Percentiles rank a stretch among this genome's conserved stretches.
These are phyloP conservation scores for Pantherophis alleghaniensis DNA, from an alignment of 2,797 vertebrate species.

Conservation along the genomic window DNA sequence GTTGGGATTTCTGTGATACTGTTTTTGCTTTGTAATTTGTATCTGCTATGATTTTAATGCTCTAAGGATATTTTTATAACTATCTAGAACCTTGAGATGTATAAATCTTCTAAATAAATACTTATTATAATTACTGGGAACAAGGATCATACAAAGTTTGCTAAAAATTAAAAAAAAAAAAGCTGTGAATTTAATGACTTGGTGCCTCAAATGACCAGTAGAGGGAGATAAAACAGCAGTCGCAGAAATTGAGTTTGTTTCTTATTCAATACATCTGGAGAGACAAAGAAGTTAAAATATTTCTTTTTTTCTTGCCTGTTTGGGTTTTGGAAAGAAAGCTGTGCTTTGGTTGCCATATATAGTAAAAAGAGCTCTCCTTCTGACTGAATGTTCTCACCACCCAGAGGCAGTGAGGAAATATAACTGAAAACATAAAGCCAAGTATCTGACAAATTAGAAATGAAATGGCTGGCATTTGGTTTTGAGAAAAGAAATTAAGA, in stretches of 20 bases:
- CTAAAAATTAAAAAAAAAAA: not conserved
- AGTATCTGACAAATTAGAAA: not conserved
- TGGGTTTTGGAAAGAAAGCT: not conserved
- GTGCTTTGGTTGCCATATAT: not conserved
- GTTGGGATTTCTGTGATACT: not conserved
- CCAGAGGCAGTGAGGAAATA: not conserved
- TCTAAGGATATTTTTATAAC: not conserved
- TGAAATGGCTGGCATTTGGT: not conserved
- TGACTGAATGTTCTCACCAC: not conserved
- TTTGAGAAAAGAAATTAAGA: not conserved
- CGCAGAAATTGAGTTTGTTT: not conserved
- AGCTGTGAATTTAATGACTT: not conserved
- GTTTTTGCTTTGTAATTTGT: not conserved
- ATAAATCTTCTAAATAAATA: not conserved
- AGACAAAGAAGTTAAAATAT: not conserved
- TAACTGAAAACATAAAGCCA: not conserved
- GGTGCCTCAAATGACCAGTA: slow-evolving; percentile 16
- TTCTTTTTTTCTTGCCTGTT: not conserved
- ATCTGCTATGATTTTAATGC: not conserved
- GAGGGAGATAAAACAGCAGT: slow-evolving; percentile 35
- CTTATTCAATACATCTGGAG: not conserved
- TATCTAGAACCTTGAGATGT: not conserved
- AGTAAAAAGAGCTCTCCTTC: not conserved
- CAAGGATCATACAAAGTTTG: not conserved
- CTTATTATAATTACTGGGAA: not conserved